Percentiles rank a stretch among this genome's conserved stretches.
phyloP scores from a whole-genome alignment of 2,888 invertebrate species.

The Hypsopygia costalis region DNA sequence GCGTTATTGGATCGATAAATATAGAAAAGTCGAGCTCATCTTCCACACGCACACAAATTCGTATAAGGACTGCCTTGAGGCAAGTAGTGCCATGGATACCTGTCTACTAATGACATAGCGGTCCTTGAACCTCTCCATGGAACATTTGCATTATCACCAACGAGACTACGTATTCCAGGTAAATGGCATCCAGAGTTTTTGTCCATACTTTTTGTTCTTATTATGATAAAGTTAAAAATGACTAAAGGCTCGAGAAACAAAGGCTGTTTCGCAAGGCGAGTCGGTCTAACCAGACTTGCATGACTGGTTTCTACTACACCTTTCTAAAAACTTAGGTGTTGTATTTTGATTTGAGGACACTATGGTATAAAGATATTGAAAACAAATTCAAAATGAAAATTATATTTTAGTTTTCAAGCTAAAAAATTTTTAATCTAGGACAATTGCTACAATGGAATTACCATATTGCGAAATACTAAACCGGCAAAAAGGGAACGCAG shows the following conservation, averaged over 20 bases:
- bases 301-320: conserved; percentile 17
- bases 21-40: too few relatives aligned
- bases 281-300: conserved; percentile 13
- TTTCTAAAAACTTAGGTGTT: conserved; percentile 11
- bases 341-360: conserved; percentile 10
- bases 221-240: not conserved
- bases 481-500: conserved; percentile 41
- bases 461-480: conserved; percentile 48
- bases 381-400: not conserved
- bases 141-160: conserved; percentile 17
- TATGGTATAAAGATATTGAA: conserved; percentile 12
- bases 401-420: conserved; percentile 11
- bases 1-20: too few relatives aligned
- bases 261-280: conserved; percentile 15
- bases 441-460: conserved; percentile 34
- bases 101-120: conserved; percentile 44
- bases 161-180: conserved; percentile 1
- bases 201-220: not conserved
- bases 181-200: not conserved
- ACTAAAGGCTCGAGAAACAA: conserved; percentile 6
- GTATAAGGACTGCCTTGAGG: too few relatives aligned
- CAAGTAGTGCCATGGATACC: too few relatives aligned
- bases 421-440: conserved; percentile 30
- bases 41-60: too few relatives aligned
- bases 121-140: conserved; percentile 50